phyloP scores from a whole-genome alignment of 2,888 invertebrate species.

The Boloria euphrosyne region DNA sequence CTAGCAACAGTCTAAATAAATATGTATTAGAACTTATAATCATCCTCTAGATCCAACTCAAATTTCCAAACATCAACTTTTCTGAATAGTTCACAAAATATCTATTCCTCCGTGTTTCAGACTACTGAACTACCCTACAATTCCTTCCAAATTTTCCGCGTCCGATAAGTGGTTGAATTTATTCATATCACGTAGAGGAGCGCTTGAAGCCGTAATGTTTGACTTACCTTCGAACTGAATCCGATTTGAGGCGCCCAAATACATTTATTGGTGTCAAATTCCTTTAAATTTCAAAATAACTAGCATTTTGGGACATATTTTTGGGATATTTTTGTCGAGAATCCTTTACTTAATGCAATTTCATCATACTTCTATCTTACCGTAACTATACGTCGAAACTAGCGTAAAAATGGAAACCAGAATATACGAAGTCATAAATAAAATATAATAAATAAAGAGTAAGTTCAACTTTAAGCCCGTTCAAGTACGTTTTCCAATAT shows the following conservation, averaged over 20 bases:
- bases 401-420: no score
- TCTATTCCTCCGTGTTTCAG: not conserved
- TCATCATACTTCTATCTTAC: no score
- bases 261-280: slow-evolving; percentile 11
- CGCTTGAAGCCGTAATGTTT: slow-evolving; percentile 23
- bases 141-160: slow-evolving; percentile 6
- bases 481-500: no score
- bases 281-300: not conserved
- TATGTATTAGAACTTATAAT: no score
- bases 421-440: no score
- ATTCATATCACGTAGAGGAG: slow-evolving; percentile 25
- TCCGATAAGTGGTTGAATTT: slow-evolving; percentile 25
- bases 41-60: not conserved
- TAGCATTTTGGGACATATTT: no score
- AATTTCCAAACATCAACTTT: not conserved
- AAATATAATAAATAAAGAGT: no score
- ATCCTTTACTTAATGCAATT: no score
- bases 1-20: no score
- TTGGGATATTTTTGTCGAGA: no score
- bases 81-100: not conserved
- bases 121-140: slow-evolving; percentile 2
- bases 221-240: slow-evolving; percentile 22
- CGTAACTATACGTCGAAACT: no score
- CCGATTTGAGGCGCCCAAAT: slow-evolving; percentile 22
- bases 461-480: no score